Conservation (phyloP, 2,797 vertebrate genomes). For the Clarias laeviceps region DNA sequence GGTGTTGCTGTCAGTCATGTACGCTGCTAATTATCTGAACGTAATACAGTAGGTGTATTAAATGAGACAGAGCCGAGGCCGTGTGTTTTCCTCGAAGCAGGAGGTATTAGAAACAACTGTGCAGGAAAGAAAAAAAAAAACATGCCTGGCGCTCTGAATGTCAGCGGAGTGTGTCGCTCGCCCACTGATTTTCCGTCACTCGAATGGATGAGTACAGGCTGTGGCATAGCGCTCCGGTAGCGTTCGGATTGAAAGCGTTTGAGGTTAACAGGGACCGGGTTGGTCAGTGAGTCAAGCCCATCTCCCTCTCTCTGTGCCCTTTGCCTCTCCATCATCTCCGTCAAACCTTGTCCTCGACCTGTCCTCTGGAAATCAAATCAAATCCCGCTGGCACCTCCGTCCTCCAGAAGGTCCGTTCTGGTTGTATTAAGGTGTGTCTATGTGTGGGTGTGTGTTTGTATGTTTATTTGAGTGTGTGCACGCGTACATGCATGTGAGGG, state of each 20-base stretch:
- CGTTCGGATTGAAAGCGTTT: background rate
- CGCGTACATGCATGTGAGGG: slow-evolving; percentile 40
- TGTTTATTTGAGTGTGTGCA: slow-evolving; percentile 29
- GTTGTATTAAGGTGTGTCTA: slow-evolving; percentile 46
- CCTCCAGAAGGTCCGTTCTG: slow-evolving; percentile 42
- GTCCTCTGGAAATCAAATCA: slow-evolving; percentile 8
- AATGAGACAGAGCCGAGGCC: background rate
- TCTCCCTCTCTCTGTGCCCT: slow-evolving; percentile 43
- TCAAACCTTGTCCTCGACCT: slow-evolving; percentile 17
- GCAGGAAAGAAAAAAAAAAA: slow-evolving; percentile 9
- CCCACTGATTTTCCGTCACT: slow-evolving; percentile 26
- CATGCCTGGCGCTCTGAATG: slow-evolving; percentile 13
- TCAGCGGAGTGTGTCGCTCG: slow-evolving; percentile 9
- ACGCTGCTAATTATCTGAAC: slow-evolving; percentile 6
- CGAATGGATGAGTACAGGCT: background rate
- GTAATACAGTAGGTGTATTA: slow-evolving; percentile 6
- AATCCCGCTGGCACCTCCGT: slow-evolving; percentile 38
- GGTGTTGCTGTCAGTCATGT: slow-evolving; percentile 16
- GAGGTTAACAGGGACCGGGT: slow-evolving; percentile 24
- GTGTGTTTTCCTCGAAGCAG: slow-evolving; percentile 20
- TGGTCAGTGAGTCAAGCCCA: slow-evolving; percentile 46
- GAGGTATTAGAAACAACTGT: slow-evolving; percentile 15
- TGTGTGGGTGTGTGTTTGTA: slow-evolving; percentile 30
- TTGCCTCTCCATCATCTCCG: background rate
- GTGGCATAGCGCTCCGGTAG: slow-evolving; percentile 5